These are phyloP conservation scores for Dicyrtomina minuta DNA, from an alignment of 2,888 invertebrate genomes.

Conservation along the genomic window DNA sequence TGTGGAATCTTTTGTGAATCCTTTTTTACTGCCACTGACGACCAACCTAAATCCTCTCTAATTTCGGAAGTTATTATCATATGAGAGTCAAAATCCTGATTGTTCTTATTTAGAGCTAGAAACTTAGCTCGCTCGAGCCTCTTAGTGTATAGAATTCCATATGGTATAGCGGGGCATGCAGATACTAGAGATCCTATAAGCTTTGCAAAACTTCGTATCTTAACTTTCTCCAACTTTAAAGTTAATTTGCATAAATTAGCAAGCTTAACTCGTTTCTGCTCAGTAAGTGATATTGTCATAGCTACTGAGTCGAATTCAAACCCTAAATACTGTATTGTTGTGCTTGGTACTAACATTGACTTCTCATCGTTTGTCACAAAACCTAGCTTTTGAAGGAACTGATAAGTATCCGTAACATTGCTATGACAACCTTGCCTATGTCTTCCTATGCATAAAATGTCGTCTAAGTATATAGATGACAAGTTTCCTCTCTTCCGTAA, in stretches of 20 bases:
- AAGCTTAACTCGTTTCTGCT: not conserved
- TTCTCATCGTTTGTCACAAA: constrained; percentile 13
- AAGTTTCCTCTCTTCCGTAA: not conserved
- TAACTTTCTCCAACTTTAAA: not conserved
- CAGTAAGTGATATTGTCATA: constrained; percentile 12
- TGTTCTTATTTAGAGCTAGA: not conserved
- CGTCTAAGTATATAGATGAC: constrained; percentile 4
- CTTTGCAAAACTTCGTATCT: not conserved
- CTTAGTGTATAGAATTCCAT: constrained; percentile 27
- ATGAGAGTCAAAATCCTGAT: not conserved
- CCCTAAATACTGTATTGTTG: constrained; percentile 1
- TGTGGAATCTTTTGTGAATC: constrained; percentile 2
- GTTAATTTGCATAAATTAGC: not conserved
- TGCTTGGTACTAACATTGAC: not conserved
- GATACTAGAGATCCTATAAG: constrained; percentile 28
- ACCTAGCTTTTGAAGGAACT: not conserved
- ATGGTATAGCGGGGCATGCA: constrained; percentile 25
- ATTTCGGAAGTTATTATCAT: not conserved
- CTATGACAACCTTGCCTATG: not conserved
- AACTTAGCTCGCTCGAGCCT: constrained; percentile 29
- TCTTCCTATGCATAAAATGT: not conserved
- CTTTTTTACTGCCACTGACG: constrained; percentile 8
- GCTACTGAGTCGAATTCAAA: constrained; percentile 3
- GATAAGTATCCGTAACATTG: not conserved
- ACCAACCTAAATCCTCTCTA: constrained; percentile 25